These are phyloP conservation scores for Sciurus carolinensis DNA, from an alignment of 2,797 vertebrate genomes.

Conservation along the genomic window DNA sequence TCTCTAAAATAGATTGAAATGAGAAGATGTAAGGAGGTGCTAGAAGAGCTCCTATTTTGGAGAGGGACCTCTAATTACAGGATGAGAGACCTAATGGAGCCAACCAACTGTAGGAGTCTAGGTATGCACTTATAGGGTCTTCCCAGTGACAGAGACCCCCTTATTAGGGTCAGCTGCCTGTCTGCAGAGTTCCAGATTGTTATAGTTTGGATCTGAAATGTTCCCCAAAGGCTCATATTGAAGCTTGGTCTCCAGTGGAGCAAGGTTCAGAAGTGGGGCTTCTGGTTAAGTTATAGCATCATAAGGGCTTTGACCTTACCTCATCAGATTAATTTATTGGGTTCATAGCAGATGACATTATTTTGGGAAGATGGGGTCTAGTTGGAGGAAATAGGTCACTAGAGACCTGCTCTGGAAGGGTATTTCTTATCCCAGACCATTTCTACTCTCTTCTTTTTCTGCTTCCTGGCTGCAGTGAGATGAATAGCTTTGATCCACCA, in stretches of 20 bases:
- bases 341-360: neutral
- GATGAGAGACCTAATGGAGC: neutral
- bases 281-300: neutral
- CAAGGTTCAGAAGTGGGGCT: neutral
- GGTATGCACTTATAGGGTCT: neutral
- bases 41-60: neutral
- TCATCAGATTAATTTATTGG: no score
- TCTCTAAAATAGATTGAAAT: neutral
- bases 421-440: no score
- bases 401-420: neutral
- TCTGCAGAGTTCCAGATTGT: neutral
- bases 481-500: neutral
- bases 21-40: neutral
- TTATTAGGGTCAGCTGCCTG: neutral
- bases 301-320: no score
- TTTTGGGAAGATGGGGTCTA: neutral
- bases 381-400: neutral
- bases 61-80: neutral
- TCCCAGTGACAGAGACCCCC: neutral
- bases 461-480: neutral
- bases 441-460: neutral
- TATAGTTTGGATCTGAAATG: neutral
- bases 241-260: neutral
- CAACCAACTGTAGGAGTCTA: slow-evolving; percentile 13
- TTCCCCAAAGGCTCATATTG: neutral